These are phyloP conservation scores for Halcyon chelicuti DNA, from an alignment of 2,797 vertebrate genomes.

Conservation along the genomic window DNA sequence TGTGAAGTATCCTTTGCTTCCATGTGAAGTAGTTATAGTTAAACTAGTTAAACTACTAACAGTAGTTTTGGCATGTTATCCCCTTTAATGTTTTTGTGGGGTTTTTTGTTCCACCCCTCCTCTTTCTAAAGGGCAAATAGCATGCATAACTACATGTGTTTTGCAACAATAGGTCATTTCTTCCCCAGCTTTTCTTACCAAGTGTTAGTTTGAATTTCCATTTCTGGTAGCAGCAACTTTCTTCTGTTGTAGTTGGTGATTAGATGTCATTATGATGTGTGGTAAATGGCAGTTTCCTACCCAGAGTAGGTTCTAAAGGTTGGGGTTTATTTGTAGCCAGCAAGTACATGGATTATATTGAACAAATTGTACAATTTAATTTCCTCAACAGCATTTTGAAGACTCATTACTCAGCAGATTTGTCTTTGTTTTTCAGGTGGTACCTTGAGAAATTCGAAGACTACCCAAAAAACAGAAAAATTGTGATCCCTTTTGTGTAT, in stretches of 20 bases:
- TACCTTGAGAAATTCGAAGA: constrained; percentile 93
- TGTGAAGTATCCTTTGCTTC: neutral
- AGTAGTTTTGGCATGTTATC: neutral
- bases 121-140: neutral
- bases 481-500: constrained; percentile 89
- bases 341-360: neutral
- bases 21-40: neutral
- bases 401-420: neutral
- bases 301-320: neutral
- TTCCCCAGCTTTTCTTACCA: neutral
- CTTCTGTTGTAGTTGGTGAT: neutral
- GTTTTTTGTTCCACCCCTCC: neutral
- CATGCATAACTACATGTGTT: neutral
- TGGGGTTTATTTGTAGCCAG: neutral
- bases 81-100: neutral
- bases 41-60: no score
- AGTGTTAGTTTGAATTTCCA: neutral
- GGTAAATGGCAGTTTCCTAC: neutral
- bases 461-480: constrained; percentile 91
- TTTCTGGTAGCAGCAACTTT: neutral
- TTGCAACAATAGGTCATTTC: neutral
- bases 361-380: neutral
- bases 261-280: neutral
- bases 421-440: constrained; percentile 85
- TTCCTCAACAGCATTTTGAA: neutral